phyloP scores from a whole-genome alignment of 2,113 vertebrate species.

The Ameiurus melas region DNA sequence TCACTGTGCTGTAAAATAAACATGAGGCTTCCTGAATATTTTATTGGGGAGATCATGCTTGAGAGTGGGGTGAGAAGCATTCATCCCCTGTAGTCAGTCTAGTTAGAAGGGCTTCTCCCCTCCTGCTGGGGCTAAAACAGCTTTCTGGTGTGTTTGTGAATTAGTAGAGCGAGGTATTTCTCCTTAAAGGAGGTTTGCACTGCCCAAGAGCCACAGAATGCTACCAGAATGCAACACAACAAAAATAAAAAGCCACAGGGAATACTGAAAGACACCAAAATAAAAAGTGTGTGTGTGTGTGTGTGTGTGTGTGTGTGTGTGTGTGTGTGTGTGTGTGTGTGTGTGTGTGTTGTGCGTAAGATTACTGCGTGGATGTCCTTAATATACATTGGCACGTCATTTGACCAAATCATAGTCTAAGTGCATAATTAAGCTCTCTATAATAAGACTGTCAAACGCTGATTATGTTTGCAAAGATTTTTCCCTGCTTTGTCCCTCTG shows the following conservation, averaged over 20 bases:
- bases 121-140: slow-evolving; percentile 44
- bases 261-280: slow-evolving; percentile 30
- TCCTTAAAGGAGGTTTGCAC: slow-evolving; percentile 28
- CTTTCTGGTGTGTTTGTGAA: slow-evolving; percentile 49
- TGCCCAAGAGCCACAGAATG: slow-evolving; percentile 37
- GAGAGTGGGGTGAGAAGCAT: slow-evolving; percentile 30
- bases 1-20: slow-evolving; percentile 28
- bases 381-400: background rate
- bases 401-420: slow-evolving; percentile 14
- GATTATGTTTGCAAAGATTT: background rate
- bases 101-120: slow-evolving; percentile 39
- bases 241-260: slow-evolving; percentile 40
- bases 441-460: slow-evolving; percentile 14
- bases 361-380: background rate
- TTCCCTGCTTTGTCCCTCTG: background rate
- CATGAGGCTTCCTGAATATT: slow-evolving; percentile 4
- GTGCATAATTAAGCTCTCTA: background rate
- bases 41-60: slow-evolving; percentile 10
- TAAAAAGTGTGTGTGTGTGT: slow-evolving; percentile 6
- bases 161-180: slow-evolving; percentile 52
- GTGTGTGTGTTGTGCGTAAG: background rate
- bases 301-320: slow-evolving; percentile 10
- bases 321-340: background rate
- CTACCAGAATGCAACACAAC: slow-evolving; percentile 30
- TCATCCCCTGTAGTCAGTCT: slow-evolving; percentile 30